Evolutionary conservation across 92 coral and sea anemone species (phyloP).

Genomic region (Galaxea fascicularis): DNA sequence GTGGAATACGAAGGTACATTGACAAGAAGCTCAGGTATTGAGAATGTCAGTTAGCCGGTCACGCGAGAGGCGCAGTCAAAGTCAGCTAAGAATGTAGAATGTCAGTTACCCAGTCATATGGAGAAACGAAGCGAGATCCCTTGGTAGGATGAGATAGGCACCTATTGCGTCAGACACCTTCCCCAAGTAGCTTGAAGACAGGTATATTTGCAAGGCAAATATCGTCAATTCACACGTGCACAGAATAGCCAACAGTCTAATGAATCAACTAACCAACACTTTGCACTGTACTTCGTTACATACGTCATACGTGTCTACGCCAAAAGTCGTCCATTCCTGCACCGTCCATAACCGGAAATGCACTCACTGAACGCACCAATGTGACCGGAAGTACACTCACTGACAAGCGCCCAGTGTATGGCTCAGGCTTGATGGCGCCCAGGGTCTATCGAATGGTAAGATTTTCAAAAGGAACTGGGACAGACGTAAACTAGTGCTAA

Average conservation of each 20-base stretch:
- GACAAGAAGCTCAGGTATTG: too few species aligned
- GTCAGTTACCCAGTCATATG: too few species aligned
- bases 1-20: too few species aligned
- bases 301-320: slow-evolving; percentile 43
- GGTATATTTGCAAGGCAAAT: slow-evolving; percentile 1
- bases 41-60: too few species aligned
- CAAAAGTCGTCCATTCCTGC: slow-evolving; percentile 45
- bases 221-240: slow-evolving; percentile 19
- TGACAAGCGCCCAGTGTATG: slow-evolving; percentile 29
- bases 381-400: slow-evolving; percentile 8
- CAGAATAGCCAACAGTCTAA: not conserved
- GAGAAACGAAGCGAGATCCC: too few species aligned
- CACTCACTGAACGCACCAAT: slow-evolving; percentile 25
- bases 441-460: slow-evolving; percentile 48
- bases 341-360: slow-evolving; percentile 35
- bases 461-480: not conserved
- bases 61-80: too few species aligned
- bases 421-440: slow-evolving; percentile 37
- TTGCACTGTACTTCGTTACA: slow-evolving; percentile 46
- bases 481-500: not conserved
- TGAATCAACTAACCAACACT: slow-evolving; percentile 39
- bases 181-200: not conserved
- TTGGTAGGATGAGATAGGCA: not conserved
- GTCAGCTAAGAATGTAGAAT: too few species aligned
- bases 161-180: not conserved